phyloP scores from a whole-genome alignment of 2,797 vertebrate species.

The Onychomys torridus region DNA sequence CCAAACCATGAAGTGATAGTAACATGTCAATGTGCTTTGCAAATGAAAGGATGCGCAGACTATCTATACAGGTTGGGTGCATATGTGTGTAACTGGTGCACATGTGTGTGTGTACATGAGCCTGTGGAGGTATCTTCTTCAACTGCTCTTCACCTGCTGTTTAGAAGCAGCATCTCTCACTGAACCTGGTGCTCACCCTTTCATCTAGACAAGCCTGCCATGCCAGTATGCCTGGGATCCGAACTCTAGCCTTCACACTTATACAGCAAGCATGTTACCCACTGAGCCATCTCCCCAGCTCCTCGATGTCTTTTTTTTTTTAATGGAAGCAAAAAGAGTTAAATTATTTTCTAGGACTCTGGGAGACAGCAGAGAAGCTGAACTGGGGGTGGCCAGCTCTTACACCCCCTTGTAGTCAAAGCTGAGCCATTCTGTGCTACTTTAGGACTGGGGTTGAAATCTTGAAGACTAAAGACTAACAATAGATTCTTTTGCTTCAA shows the following conservation, averaged over 20 bases:
- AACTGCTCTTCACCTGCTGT: not conserved
- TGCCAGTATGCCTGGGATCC: not conserved
- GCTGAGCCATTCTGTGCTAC: not conserved
- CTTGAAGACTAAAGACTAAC: conserved; percentile 55
- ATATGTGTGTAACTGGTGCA: not conserved
- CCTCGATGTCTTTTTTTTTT: not conserved
- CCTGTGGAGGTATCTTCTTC: not conserved
- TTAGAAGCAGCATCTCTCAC: not conserved
- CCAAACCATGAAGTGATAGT: not conserved
- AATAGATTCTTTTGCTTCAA: conserved; percentile 24
- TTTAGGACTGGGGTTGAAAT: not conserved
- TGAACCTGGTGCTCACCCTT: not conserved
- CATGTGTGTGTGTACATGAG: too few species aligned
- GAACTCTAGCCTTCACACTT: not conserved
- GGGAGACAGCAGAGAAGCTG: not conserved
- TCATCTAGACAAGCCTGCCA: not conserved
- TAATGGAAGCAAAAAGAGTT: not conserved
- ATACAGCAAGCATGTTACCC: not conserved
- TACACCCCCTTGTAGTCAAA: not conserved
- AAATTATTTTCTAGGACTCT: not conserved
- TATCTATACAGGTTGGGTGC: not conserved
- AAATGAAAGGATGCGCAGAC: not conserved
- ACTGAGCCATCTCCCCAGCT: not conserved
- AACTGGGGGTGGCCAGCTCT: not conserved
- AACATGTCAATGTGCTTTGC: not conserved